These are phyloP conservation scores for Drosophila bipectinata DNA, from an alignment of 1,140 invertebrate genomes.

Conservation along the genomic window DNA sequence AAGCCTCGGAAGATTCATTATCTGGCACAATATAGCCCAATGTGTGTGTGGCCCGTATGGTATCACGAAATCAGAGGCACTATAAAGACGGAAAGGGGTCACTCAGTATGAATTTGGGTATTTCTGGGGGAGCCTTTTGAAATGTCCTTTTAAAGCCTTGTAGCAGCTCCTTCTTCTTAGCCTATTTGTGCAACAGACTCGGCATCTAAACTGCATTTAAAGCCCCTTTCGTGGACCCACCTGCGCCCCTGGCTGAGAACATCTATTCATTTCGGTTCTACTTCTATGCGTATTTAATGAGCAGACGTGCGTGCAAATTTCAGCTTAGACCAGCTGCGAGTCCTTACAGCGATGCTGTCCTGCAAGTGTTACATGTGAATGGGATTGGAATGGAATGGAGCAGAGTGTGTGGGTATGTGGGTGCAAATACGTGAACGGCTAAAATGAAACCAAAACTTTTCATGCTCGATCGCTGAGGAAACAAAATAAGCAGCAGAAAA, in stretches of 20 bases:
- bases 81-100: not conserved
- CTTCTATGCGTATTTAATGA: slow-evolving; percentile 80
- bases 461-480: slow-evolving; percentile 73
- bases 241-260: slow-evolving; percentile 18
- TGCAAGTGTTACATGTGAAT: slow-evolving; percentile 26
- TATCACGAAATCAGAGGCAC: slow-evolving; percentile 9
- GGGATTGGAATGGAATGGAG: slow-evolving; percentile 18
- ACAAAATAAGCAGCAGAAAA: slow-evolving; percentile 52
- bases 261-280: slow-evolving; percentile 56
- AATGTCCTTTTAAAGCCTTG: too few relatives aligned
- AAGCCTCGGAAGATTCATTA: slow-evolving; percentile 68
- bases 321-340: slow-evolving; percentile 59
- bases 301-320: slow-evolving; percentile 78
- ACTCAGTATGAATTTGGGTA: not conserved
- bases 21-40: slow-evolving; percentile 77
- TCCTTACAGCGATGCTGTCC: slow-evolving; percentile 40
- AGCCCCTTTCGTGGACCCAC: slow-evolving; percentile 2
- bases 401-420: slow-evolving; percentile 17
- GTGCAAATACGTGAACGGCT: slow-evolving; percentile 61
- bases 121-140: not conserved
- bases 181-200: not conserved
- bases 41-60: slow-evolving; percentile 49
- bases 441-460: slow-evolving; percentile 82
- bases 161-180: not conserved
- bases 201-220: not conserved